These are phyloP conservation scores for Cerceris rybyensis DNA, from an alignment of 2,888 invertebrate genomes.

Conservation along the genomic window DNA sequence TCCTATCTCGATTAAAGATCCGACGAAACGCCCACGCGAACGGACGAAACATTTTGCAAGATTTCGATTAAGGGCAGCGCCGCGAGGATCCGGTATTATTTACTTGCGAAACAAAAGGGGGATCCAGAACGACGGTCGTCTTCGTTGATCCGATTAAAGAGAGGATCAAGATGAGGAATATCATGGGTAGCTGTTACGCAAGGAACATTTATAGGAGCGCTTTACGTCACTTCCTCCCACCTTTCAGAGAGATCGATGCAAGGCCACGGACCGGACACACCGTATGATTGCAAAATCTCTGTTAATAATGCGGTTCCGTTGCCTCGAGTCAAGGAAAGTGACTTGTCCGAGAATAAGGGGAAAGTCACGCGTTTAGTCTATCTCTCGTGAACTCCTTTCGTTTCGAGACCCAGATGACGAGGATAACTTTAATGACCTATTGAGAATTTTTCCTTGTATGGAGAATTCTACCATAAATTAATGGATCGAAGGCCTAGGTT, in stretches of 20 bases:
- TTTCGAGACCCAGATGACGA: not conserved
- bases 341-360: not conserved
- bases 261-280: slow-evolving; percentile 44
- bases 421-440: not conserved
- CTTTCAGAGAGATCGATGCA: slow-evolving; percentile 37
- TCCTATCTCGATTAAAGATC: not conserved
- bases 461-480: not conserved
- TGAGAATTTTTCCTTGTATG: not conserved
- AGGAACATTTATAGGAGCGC: slow-evolving; percentile 27
- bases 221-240: slow-evolving; percentile 54
- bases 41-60: slow-evolving; percentile 22
- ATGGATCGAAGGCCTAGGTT: not conserved
- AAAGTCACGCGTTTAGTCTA: not conserved
- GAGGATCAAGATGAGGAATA: slow-evolving; percentile 35
- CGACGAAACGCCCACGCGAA: not conserved
- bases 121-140: slow-evolving; percentile 12
- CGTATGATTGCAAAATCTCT: slow-evolving; percentile 46
- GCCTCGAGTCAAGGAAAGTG: not conserved
- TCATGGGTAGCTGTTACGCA: slow-evolving; percentile 33
- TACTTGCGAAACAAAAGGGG: slow-evolving; percentile 40
- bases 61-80: slow-evolving; percentile 24
- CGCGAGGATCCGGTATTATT: slow-evolving; percentile 20
- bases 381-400: not conserved
- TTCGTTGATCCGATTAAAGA: slow-evolving; percentile 54
- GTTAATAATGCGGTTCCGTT: slow-evolving; percentile 43